Evolutionary conservation across 2,888 invertebrate genomes (phyloP).

Genomic region (Trichopria drosophilae): DNA sequence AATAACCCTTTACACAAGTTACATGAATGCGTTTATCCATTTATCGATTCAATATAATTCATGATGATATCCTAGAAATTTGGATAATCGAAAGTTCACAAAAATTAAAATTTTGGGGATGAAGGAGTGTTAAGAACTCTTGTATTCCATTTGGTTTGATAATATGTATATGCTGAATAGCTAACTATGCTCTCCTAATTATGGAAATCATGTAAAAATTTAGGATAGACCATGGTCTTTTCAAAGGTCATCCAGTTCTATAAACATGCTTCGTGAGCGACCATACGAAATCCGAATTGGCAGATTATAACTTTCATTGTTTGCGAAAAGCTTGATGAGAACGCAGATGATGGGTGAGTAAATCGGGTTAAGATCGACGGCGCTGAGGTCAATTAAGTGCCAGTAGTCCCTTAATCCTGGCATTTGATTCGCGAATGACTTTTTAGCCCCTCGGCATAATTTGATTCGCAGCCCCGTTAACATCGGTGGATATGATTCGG

Average conservation of each 20-base stretch:
- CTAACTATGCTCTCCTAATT: no score
- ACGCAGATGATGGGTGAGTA: background rate
- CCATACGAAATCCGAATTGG: background rate
- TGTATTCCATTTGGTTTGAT: no score
- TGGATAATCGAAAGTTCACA: no score
- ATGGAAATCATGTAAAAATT: no score
- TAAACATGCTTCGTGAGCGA: background rate
- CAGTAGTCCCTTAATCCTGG: slow-evolving; percentile 53
- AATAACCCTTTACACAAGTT: background rate
- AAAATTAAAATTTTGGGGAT: no score
- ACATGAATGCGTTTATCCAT: no score
- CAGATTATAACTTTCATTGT: background rate
- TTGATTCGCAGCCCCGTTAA: slow-evolving; percentile 47
- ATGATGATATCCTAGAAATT: no score
- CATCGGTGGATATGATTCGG: no score
- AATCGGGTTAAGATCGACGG: background rate
- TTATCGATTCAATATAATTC: no score
- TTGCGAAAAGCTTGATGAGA: background rate
- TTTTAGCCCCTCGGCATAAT: slow-evolving; percentile 53
- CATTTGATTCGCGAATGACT: slow-evolving; percentile 57
- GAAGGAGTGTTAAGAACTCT: no score
- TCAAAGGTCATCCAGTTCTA: background rate
- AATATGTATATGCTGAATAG: no score
- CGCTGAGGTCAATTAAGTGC: slow-evolving; percentile 37
- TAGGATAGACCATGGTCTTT: no score